phyloP scores from a whole-genome alignment of 2,113 vertebrate genomes.

The Pachypanchax playfairii region DNA sequence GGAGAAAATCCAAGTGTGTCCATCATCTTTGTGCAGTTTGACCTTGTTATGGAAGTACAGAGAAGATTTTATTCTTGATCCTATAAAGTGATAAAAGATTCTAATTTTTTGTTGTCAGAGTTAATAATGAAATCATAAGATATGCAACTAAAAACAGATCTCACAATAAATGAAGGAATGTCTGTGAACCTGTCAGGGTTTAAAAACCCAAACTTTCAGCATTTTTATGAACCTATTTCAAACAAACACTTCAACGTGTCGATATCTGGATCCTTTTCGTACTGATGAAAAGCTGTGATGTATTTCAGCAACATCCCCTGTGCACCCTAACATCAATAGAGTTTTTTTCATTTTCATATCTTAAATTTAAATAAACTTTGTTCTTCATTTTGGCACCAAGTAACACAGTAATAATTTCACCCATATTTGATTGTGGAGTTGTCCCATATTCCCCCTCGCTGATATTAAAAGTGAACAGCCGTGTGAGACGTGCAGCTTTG shows the following conservation, averaged over 20 bases:
- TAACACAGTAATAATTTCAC: conserved; percentile 21
- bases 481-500: conserved; percentile 24
- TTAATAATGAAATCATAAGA: too few relatives aligned
- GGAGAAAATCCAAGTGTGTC: too few relatives aligned
- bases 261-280: background rate
- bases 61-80: background rate
- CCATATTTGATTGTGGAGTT: conserved; percentile 21
- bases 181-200: too few relatives aligned
- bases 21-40: background rate
- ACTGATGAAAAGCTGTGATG: background rate
- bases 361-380: conserved; percentile 4
- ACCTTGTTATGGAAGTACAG: background rate
- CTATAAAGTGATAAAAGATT: background rate
- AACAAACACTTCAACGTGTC: background rate
- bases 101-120: too few relatives aligned
- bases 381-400: background rate
- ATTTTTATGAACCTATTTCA: too few relatives aligned
- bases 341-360: conserved; percentile 18
- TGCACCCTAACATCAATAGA: background rate
- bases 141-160: too few relatives aligned
- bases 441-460: conserved; percentile 5
- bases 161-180: too few relatives aligned
- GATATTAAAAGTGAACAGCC: conserved; percentile 30
- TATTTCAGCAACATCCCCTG: conserved; percentile 31
- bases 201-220: too few relatives aligned